A percentile compares a stretch with the other conserved stretches of the same genome.
Conservation (phyloP, 37 sponge, comb jelly and placozoan species). For the Dysidea cf. avara region DNA sequence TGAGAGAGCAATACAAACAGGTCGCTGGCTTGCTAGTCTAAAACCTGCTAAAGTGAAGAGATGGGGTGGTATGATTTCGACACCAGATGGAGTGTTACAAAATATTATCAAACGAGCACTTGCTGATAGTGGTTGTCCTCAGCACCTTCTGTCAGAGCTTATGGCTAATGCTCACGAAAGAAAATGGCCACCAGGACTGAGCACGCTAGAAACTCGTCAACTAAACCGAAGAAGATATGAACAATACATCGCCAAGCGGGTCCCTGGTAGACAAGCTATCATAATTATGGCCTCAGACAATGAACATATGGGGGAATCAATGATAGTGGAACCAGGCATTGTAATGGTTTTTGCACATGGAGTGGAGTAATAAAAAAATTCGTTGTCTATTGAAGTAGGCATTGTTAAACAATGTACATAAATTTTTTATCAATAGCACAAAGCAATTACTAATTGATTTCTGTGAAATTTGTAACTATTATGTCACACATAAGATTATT, state of each 20-base stretch:
- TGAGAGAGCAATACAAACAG: constrained; percentile 67
- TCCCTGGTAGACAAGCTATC: constrained; percentile 96
- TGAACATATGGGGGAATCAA: constrained; percentile 93
- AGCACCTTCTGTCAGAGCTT: constrained; percentile 74
- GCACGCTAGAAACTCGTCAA: constrained; percentile 93
- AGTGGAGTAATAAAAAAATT: constrained; percentile 66
- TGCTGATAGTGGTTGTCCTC: constrained; percentile 85
- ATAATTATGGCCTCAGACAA: constrained; percentile 94
- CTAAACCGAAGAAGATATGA: constrained; percentile 86
- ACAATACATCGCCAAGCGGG: constrained; percentile 85
- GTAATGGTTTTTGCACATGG: constrained; percentile 99
- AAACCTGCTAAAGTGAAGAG: constrained; percentile 70
- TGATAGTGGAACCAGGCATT: constrained; percentile 84
- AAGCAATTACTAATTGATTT: background rate
- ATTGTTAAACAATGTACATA: background rate
- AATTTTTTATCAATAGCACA: background rate
- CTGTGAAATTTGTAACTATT: background rate
- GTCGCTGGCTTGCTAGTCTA: constrained; percentile 66
- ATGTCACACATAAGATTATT: background rate
- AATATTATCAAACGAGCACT: constrained; percentile 85
- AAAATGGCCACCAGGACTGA: constrained; percentile 91
- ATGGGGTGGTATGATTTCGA: constrained; percentile 99
- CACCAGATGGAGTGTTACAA: constrained; percentile 92
- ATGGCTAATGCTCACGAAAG: constrained; percentile 94
- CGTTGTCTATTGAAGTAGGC: background rate